phyloP scores from a whole-genome alignment of 2,797 vertebrate species.

The Chromobotia macracanthus region DNA sequence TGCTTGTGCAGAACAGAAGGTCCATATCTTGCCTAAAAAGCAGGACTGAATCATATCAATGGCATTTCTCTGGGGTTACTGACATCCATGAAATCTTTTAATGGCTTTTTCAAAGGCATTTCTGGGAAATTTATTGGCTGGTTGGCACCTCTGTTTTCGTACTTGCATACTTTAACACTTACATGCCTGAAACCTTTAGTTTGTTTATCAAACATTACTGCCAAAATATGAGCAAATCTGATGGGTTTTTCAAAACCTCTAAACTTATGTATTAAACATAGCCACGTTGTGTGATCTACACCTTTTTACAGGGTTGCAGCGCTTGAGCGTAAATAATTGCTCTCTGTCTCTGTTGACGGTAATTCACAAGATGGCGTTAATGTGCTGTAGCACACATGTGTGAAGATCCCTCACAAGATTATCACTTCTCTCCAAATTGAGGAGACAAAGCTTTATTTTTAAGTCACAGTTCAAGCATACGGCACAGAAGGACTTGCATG shows the following conservation, averaged over 20 bases:
- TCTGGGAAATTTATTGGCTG: slow-evolving; percentile 61
- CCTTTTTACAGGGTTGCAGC: background rate
- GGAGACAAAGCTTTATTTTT: background rate
- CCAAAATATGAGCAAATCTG: background rate
- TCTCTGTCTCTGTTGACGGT: slow-evolving; percentile 34
- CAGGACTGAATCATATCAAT: slow-evolving; percentile 76
- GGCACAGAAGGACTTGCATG: too few species aligned
- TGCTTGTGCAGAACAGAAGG: slow-evolving; percentile 72
- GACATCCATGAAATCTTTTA: slow-evolving; percentile 77
- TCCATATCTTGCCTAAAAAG: slow-evolving; percentile 71
- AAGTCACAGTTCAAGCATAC: too few species aligned
- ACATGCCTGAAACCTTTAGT: slow-evolving; percentile 30
- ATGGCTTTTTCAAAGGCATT: slow-evolving; percentile 73
- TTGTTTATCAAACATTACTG: slow-evolving; percentile 17
- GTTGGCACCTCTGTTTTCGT: slow-evolving; percentile 70
- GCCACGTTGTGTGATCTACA: background rate
- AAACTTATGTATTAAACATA: background rate
- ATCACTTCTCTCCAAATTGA: background rate
- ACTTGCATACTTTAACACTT: slow-evolving; percentile 60
- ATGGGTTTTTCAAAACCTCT: background rate
- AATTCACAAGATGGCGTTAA: slow-evolving; percentile 59
- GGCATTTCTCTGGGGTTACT: slow-evolving; percentile 68
- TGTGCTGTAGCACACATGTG: slow-evolving; percentile 34
- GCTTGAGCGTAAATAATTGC: background rate
- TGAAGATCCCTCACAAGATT: slow-evolving; percentile 1